These are phyloP conservation scores for Charadrius vociferus DNA, from an alignment of 2,113 vertebrate species.

Conservation along the genomic window DNA sequence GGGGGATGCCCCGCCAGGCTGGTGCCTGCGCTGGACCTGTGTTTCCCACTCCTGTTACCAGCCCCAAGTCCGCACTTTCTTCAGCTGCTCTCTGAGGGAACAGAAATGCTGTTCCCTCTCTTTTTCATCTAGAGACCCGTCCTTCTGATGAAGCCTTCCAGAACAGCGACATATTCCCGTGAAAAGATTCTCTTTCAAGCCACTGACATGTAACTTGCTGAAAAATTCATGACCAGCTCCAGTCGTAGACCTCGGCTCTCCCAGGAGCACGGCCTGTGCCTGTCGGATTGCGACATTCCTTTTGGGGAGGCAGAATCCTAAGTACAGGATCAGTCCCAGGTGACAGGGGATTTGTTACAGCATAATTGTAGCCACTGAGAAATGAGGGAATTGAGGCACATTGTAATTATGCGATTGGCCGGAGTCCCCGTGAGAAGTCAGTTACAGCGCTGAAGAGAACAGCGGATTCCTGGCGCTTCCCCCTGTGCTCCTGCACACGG, in stretches of 20 bases:
- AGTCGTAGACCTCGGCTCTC: not conserved
- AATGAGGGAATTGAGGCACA: not conserved
- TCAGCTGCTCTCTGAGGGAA: not conserved
- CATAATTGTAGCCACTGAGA: not conserved
- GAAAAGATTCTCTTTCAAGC: not conserved
- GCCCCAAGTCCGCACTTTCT: not conserved
- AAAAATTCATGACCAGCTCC: slow-evolving; percentile 33
- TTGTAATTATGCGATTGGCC: not conserved
- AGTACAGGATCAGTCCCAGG: not conserved
- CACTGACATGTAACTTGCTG: not conserved
- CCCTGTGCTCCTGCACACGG: not conserved
- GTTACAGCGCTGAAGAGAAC: not conserved
- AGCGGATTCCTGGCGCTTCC: not conserved
- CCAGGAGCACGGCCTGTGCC: not conserved
- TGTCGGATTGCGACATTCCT: not conserved
- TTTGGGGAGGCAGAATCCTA: not conserved
- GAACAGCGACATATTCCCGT: not conserved
- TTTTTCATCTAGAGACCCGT: not conserved
- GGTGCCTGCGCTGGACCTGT: not conserved
- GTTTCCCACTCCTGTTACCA: not conserved
- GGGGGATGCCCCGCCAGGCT: not conserved
- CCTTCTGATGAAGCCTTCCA: not conserved
- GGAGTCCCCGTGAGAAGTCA: not conserved
- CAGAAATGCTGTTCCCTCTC: not conserved
- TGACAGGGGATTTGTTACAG: slow-evolving; percentile 1